Evolutionary conservation across 2,888 invertebrate genomes (phyloP), one percentile per base, ranked within the genome.

Genomic region (Cotesia congregata): DNA sequence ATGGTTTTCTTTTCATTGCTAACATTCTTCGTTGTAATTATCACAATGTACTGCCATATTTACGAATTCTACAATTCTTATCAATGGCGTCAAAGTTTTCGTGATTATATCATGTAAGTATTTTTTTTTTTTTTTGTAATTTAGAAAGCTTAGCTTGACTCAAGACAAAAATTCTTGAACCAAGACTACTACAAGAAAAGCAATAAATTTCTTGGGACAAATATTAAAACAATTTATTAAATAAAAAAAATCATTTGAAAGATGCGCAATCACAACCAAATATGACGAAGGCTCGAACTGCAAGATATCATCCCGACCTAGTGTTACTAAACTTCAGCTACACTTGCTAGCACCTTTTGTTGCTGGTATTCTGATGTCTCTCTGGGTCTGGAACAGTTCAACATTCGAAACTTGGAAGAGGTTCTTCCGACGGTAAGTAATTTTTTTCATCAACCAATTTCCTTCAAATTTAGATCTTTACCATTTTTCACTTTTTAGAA

Each of bases 311-410:
- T 90, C 91, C 68, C 92, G 95, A 1, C 97, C 97, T 0, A 97
- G 95, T 83, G 93, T 96, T 76, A 94, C 95, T 0, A 94, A 96
- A 88, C 90, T 96, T 69, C 95, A 97, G 88, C 88, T 97, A 80
- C 96, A 97, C 84, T 90, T 97, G 83, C 90, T 97, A 78, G 93
- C 95, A 74, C 92, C 95, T 80, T 97, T 97, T 90, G 94, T 94
- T 81, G 93, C 95, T 61, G 97, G 97, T 64, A 93, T 96, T 79
- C 92, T 95, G 40, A 96, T 97, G 95, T 96, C 97, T 3, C 96
- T 96, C 0, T 98, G 97, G 97, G 95, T 97, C 41, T 98, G 97
- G 97, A 97, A 96, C 6, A 93, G 93, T 30, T 94, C 96, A 61
- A 96, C 97, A 5, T 89, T 95, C 5, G 93, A 95, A 82, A 94